Conservation (phyloP, 2,797 vertebrate species). For the Aulostomus chinensis region DNA sequence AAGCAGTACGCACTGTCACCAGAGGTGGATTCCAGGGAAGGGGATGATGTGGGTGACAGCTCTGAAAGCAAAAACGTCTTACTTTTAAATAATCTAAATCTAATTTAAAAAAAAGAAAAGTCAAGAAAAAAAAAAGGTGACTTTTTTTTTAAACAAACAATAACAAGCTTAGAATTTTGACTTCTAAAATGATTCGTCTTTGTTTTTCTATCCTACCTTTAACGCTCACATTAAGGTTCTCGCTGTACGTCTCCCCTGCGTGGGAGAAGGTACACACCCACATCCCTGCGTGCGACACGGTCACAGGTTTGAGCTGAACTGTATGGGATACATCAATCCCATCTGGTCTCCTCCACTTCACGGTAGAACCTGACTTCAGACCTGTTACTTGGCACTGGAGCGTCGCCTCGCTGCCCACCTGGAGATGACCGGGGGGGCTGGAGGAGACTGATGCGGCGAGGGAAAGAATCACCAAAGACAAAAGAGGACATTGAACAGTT, state of each 20-base stretch:
- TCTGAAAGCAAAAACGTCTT: constrained; percentile 27
- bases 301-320: background rate
- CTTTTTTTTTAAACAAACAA: too few relatives aligned
- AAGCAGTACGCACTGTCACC: rapidly evolving
- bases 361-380: rapidly evolving
- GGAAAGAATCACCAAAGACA: too few relatives aligned
- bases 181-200: too few relatives aligned
- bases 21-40: rapidly evolving
- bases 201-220: constrained; percentile 39
- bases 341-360: constrained; percentile 29
- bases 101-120: too few relatives aligned
- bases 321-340: too few relatives aligned
- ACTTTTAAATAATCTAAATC: too few relatives aligned
- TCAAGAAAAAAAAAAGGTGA: too few relatives aligned
- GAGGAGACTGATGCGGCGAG: constrained; percentile 12
- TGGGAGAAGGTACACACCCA: constrained; percentile 30
- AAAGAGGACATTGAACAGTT: too few relatives aligned
- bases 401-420: background rate
- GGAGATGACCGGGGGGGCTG: background rate
- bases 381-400: constrained; percentile 31
- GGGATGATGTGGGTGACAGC: rapidly evolving
- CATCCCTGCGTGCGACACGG: constrained; percentile 8
- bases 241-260: rapidly evolving
- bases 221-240: background rate
- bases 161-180: too few relatives aligned